Conservation (phyloP, 2,113 vertebrate genomes). For the Pseudorectes ferrugineus region DNA sequence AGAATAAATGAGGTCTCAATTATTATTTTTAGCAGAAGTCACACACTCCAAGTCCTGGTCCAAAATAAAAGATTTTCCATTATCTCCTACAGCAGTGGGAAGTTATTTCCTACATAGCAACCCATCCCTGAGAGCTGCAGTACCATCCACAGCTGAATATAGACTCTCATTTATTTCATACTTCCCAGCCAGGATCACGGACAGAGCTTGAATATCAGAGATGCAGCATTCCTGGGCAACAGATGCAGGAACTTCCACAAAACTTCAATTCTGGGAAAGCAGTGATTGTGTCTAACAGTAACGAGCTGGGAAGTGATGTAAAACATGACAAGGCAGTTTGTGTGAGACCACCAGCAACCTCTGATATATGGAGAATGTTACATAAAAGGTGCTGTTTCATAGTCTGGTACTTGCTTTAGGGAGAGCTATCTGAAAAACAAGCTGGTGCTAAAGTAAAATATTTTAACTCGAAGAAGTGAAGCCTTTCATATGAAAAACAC, state of each 20-base stretch:
- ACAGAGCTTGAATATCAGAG: not conserved
- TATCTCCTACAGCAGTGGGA: not conserved
- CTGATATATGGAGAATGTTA: rapidly evolving
- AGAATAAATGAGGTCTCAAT: not conserved
- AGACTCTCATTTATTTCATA: not conserved
- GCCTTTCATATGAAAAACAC: not conserved
- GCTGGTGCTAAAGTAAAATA: not conserved
- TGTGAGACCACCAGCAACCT: not conserved
- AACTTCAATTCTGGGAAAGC: not conserved
- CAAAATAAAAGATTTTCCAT: not conserved
- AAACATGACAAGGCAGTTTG: not conserved
- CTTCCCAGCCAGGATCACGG: not conserved
- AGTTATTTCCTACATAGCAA: not conserved
- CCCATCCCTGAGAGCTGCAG: not conserved
- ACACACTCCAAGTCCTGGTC: not conserved
- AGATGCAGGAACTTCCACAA: not conserved
- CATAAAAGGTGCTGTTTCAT: not conserved
- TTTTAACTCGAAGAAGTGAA: not conserved
- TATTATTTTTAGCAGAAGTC: not conserved
- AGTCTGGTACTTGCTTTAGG: not conserved
- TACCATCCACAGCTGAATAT: not conserved
- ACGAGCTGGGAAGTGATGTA: not conserved
- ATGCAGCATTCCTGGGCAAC: not conserved
- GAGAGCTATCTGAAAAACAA: not conserved
- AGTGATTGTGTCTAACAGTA: not conserved